These are phyloP conservation scores for Ichneumoninae sp. DNA, from an alignment of 2,888 invertebrate genomes.

Conservation along the genomic window DNA sequence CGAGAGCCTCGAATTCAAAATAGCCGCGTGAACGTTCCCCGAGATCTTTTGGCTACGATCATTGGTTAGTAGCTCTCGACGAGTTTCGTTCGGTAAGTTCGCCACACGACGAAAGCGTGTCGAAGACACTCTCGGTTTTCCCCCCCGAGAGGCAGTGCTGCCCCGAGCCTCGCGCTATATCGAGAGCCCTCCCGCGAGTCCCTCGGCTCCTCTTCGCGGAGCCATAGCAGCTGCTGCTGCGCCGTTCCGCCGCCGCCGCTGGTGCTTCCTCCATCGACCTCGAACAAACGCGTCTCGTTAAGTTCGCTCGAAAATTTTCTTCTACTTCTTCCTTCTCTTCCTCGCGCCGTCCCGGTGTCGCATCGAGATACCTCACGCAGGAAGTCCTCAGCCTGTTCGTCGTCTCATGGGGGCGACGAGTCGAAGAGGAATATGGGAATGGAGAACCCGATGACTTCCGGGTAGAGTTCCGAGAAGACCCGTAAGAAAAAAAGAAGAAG, in stretches of 20 bases:
- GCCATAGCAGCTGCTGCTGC: conserved; percentile 54
- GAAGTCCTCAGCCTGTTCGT: conserved; percentile 42
- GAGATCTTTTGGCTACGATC: conserved; percentile 58
- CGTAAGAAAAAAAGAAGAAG: conserved; percentile 23
- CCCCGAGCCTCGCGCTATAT: conserved; percentile 71
- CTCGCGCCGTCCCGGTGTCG: neutral
- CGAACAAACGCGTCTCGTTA: conserved; percentile 34
- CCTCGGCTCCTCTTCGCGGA: conserved; percentile 60
- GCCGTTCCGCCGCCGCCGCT: conserved; percentile 44
- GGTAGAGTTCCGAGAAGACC: conserved; percentile 41
- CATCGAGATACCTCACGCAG: conserved; percentile 37
- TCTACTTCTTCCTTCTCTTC: conserved; percentile 7
- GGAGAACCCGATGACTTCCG: conserved; percentile 61
- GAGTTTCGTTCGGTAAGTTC: conserved; percentile 38
- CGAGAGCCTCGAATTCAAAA: conserved; percentile 64
- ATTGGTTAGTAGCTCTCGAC: conserved; percentile 50
- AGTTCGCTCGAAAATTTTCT: conserved; percentile 19
- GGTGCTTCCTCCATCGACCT: conserved; percentile 54
- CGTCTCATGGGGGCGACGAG: conserved; percentile 49
- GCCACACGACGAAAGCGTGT: conserved; percentile 41
- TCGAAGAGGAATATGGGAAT: conserved; percentile 42
- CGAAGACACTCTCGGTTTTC: conserved; percentile 61
- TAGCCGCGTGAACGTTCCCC: conserved; percentile 63
- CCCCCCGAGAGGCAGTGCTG: conserved; percentile 68
- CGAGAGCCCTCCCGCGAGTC: conserved; percentile 70